A percentile compares a stretch with the other conserved stretches of the same genome.
Evolutionary conservation across 2,888 invertebrate species (phyloP).

Genomic region (Octodonta nipae): DNA sequence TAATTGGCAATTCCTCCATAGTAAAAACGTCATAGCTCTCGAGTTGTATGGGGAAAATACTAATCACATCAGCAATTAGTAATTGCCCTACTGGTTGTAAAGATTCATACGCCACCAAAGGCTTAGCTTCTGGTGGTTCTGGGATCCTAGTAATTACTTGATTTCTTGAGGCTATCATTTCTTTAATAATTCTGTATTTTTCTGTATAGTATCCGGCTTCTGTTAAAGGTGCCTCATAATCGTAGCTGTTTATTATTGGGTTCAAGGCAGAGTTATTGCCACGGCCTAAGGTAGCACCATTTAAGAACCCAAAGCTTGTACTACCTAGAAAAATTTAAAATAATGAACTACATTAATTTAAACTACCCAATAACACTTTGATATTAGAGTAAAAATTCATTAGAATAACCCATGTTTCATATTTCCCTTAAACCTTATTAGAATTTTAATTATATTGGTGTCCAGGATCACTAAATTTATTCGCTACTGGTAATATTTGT

Average conservation of each 20-base stretch:
- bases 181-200: constrained; percentile 54
- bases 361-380: no score
- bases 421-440: no score
- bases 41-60: constrained; percentile 4
- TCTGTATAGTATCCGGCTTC: constrained; percentile 80
- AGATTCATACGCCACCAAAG: constrained; percentile 10
- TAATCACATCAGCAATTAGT: constrained; percentile 8
- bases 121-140: constrained; percentile 3
- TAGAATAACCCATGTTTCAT: no score
- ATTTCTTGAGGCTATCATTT: constrained; percentile 31
- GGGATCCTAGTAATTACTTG: constrained; percentile 7
- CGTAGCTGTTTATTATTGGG: constrained; percentile 37
- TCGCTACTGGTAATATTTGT: no score
- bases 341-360: no score
- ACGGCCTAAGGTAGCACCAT: constrained; percentile 21
- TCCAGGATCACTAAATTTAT: no score
- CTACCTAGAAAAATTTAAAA: no score
- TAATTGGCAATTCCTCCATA: constrained; percentile 30
- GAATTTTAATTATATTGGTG: no score
- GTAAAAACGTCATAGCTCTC: constrained; percentile 14
- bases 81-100: constrained; percentile 15
- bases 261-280: constrained; percentile 11
- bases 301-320: constrained; percentile 63
- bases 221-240: constrained; percentile 78
- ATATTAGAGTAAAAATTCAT: no score